Base-by-base conservation (phyloP, 1,140 invertebrate species). In the Macrobrachium rosenbergii region DNA sequence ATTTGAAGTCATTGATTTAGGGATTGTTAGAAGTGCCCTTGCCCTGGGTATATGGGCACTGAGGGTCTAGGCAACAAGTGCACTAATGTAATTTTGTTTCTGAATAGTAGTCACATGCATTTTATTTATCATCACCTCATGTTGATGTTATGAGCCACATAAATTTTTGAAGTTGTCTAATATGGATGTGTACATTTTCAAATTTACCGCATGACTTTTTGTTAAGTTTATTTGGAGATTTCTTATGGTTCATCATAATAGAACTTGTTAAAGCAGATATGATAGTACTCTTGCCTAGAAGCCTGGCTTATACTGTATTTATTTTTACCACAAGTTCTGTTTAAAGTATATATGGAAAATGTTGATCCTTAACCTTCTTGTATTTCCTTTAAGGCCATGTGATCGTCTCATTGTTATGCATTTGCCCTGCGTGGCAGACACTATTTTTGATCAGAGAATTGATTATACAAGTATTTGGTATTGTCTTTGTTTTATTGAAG, bases 361-460 rank as follows among this genome's bases (percentile, higher is more conserved):
- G 81, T 81, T 87, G 81, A 69, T 75, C 81, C 85, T 81, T 87
- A 87, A 81, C 85, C 85, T 52, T 60, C 67, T 87, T 87, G 85
- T 87, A 87, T 87, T 87, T 87, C 85, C 85, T 87, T 87, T 87
- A 87, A 87, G 85, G 85, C 85, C 78, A 87, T 87, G 85, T 87
- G 85, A 87, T 87, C 85, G 72, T 87, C 85, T 87, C 77, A 80
- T 87, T 87, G 85, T 87, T 87, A 87, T 87, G 85, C 85, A 87
- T 87, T 87, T 87, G 85, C 85, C 85, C 85, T 87, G 78, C 79
- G 85, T 82, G 85, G 85, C 85, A 87, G 78, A 87, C 85, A 87
- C 85, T 87, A 87, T 87, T 87, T 87, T 87, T 87, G 85, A 87
- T 87, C 85, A 87, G 81, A 87, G 85, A 87, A 87, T 87, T 87